These are phyloP conservation scores for Clarias magur DNA, from an alignment of 2,113 vertebrate species.

Conservation along the genomic window DNA sequence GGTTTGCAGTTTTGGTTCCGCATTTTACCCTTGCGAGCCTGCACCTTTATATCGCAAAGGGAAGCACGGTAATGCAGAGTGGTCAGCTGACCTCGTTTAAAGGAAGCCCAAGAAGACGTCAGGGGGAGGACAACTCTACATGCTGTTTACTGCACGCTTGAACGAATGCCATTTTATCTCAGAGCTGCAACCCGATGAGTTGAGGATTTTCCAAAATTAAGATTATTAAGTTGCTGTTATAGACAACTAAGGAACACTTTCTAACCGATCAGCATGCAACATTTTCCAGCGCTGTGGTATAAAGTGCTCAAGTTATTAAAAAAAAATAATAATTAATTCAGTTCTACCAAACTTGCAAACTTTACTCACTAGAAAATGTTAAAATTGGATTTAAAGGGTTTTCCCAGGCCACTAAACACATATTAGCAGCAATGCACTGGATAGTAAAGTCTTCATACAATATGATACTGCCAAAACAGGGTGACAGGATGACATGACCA, in stretches of 20 bases:
- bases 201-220: too few species aligned
- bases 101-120: too few species aligned
- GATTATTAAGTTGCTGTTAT: neutral
- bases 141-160: too few species aligned
- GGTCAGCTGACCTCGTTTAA: too few species aligned
- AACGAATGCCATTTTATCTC: too few species aligned
- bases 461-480: neutral
- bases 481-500: neutral
- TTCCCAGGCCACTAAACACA: neutral
- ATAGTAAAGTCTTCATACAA: neutral
- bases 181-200: too few species aligned
- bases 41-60: too few species aligned
- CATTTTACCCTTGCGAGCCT: too few species aligned
- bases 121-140: too few species aligned
- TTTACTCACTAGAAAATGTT: neutral
- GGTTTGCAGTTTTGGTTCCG: too few species aligned
- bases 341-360: neutral
- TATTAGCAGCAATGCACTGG: neutral
- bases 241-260: neutral
- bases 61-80: too few species aligned
- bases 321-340: too few species aligned
- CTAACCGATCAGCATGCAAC: neutral
- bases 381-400: neutral
- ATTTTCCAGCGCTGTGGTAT: neutral
- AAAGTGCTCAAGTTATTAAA: neutral